Evolutionary conservation across 2,797 vertebrate species (phyloP), one percentile per base, ranked within the genome.

Genomic region (Hirundo rustica): DNA sequence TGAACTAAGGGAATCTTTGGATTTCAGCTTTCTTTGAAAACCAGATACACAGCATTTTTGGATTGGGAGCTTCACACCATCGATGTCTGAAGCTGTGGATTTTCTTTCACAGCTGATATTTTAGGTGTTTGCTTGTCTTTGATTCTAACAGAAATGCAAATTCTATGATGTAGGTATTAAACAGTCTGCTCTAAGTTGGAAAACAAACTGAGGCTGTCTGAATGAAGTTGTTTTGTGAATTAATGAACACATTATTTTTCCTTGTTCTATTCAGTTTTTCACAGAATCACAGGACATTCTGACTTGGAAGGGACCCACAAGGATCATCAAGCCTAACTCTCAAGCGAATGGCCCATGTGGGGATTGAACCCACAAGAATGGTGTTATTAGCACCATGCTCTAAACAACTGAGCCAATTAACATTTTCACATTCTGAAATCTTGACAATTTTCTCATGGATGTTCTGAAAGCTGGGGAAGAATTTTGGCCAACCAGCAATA

Each of bases 381-480:
- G 61, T 0, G 0, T 67, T 58, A 22, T 15, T 44, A 44, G 44
- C 38, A 44, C 32, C 12, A 6, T 51, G 11, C 14, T 44, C 27
- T 60, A 21, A 77, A 61, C n/a, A 47, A 48, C 17, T 62, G 20
- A 77, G 21, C 34, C 30, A 62, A 18, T 77, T 40, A 80, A 76
- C 2, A 32, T 51, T 58, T 78, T 70, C 17, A 10, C 73, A 7
- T 76, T 91, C 57, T 54, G 36, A 83, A 82, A 66, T 55, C 2
- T 5, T 70, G 15, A 61, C 9, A 11, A 7, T 27, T 70, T 92
- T 91, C 8, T 72, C 19, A n/a, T 26, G 17, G 22, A 79, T 10
- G 7, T 66, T 91, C 23, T 30, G 51, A 76, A 70, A 85, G 14
- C 25, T 80, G 42, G 27, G 62, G 40, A 65, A 8, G 10, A 76